Evolutionary conservation across 53 echinoderm and acorn worm genomes (phyloP).

Genomic region (Paracentrotus lividus): DNA sequence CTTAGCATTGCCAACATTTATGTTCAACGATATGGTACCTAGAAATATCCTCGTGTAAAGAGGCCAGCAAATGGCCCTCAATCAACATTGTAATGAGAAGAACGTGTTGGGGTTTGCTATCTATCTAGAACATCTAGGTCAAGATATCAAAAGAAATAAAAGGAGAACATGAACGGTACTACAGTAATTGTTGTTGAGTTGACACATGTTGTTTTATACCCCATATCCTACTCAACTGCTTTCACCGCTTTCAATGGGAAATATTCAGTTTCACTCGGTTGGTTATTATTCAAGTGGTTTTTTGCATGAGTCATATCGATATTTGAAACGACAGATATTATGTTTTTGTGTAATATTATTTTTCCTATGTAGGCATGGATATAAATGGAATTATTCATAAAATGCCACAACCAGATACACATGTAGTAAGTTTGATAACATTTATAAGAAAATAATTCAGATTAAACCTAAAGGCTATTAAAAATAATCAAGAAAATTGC

Average conservation of each 20-base stretch:
- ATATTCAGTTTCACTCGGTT: conserved; percentile 5
- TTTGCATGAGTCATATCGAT: conserved; percentile 17
- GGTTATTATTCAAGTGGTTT: not conserved
- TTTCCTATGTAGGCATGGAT: not conserved
- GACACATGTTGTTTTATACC: conserved; percentile 37
- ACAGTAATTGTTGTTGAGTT: not conserved
- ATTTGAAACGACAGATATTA: not conserved
- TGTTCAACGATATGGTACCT: not conserved
- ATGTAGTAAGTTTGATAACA: not conserved
- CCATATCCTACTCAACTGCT: not conserved
- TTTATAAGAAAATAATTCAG: not conserved
- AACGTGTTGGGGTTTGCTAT: conserved; percentile 3
- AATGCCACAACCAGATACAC: not conserved
- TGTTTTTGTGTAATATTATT: no score
- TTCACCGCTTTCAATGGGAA: not conserved
- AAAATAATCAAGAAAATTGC: no score
- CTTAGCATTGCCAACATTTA: not conserved
- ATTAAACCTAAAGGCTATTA: not conserved
- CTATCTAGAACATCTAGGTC: conserved; percentile 45
- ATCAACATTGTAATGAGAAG: conserved; percentile 33
- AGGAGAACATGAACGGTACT: no score
- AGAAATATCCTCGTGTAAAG: not conserved
- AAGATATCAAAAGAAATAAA: conserved; percentile 23
- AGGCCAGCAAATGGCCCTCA: not conserved
- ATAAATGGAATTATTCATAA: not conserved